These are phyloP conservation scores for Elaeidobius kamerunicus DNA, from an alignment of 2,888 invertebrate genomes.

Conservation along the genomic window DNA sequence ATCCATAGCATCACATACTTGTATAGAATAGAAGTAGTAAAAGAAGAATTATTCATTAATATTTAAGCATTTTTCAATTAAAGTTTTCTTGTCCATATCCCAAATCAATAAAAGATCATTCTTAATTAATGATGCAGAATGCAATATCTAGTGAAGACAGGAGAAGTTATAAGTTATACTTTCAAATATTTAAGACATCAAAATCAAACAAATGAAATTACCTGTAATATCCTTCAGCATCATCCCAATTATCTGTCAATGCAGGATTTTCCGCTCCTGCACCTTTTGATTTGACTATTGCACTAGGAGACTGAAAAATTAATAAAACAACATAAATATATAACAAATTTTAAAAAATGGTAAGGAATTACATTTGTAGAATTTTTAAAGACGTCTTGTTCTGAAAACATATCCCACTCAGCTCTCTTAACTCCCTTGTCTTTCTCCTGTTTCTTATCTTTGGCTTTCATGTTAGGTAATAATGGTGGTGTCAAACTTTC, in stretches of 20 bases:
- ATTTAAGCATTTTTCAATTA: no score
- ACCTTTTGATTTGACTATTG: constrained; percentile 49
- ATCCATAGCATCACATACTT: no score
- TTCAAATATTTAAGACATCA: no score
- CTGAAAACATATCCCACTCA: constrained; percentile 92
- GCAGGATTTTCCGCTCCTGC: constrained; percentile 79
- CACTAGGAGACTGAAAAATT: constrained; percentile 61
- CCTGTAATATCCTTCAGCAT: constrained; percentile 98
- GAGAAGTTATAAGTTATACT: no score
- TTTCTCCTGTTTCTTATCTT: constrained; percentile 39
- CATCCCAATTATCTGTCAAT: constrained; percentile 98
- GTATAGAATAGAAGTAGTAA: no score
- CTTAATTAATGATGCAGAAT: no score
- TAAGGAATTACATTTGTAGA: constrained; percentile 44
- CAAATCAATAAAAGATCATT: no score
- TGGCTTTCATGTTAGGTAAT: constrained; percentile 46
- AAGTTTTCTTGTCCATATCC: no score
- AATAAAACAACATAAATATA: neutral
- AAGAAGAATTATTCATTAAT: no score
- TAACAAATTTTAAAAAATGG: constrained; percentile 11
- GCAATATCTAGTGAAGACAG: no score
- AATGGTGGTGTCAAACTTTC: constrained; percentile 46
- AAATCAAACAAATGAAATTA: constrained; percentile 9
- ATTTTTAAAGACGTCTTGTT: constrained; percentile 73
- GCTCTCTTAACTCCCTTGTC: constrained; percentile 52